A percentile compares a stretch with the other conserved stretches of the same genome.
Evolutionary conservation across 2,888 invertebrate species (phyloP).

Genomic region (Thalpophila matura): DNA sequence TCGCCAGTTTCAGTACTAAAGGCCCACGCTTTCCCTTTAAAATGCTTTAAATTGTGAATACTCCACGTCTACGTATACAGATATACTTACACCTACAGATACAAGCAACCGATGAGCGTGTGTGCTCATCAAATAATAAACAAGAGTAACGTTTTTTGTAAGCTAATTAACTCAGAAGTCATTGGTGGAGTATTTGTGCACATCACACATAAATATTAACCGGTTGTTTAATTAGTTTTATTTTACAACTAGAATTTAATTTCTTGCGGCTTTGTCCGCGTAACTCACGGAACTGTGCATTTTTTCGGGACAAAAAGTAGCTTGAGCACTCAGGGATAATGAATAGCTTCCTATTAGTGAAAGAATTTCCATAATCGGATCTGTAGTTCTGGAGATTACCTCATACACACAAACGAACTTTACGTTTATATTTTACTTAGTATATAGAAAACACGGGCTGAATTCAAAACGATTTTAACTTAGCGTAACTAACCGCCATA

Average conservation of each 20-base stretch:
- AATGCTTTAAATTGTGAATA: conserved; percentile 31
- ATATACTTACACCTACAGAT: conserved; percentile 10
- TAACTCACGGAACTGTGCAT: no score
- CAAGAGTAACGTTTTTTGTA: conserved; percentile 19
- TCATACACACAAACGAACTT: no score
- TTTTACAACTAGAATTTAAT: no score
- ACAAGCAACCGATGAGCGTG: neutral
- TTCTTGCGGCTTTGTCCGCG: no score
- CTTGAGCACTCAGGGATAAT: no score
- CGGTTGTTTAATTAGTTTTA: conserved; percentile 21
- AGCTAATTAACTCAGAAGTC: conserved; percentile 33
- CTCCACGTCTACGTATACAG: conserved; percentile 18
- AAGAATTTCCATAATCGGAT: no score
- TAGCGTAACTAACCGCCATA: neutral
- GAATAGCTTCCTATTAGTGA: no score
- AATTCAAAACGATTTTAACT: conserved; percentile 9
- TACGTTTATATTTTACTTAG: no score
- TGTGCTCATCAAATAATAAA: conserved; percentile 31
- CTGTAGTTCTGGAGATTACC: no score
- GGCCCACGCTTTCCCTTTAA: conserved; percentile 52
- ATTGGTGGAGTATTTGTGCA: conserved; percentile 33
- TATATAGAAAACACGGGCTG: neutral
- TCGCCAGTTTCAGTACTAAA: conserved; percentile 60
- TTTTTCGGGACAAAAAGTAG: no score
- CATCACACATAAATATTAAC: conserved; percentile 17